Base-by-base conservation (phyloP, 1,140 invertebrate species). In the Yoshiicerus persimilis region DNA sequence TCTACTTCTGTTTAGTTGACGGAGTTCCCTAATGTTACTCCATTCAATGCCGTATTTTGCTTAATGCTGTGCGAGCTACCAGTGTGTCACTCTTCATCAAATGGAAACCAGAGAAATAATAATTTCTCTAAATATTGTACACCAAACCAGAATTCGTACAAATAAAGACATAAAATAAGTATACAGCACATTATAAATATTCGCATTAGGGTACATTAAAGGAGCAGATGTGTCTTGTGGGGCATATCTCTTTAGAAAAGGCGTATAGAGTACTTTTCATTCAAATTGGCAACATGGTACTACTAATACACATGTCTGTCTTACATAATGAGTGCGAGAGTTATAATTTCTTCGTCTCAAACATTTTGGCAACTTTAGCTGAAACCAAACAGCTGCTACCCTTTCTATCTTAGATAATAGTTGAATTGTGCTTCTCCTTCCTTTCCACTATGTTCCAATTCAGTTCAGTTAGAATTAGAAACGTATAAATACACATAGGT, bases 41-140 rank as follows among this genome's bases (percentile, higher is more conserved):
- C 23, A 38, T 80, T 34, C 16, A 23, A 80, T 36, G 75, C 16
- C 75, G 23, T 32, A 80, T 32, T 80, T 36, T 77, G 16, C 11
- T 8, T 66, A 66, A 80, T 36, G 75, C 38, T 38, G 34, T n/a
- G 20, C 16, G 5, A 80, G 9, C 32, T 34, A 80, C 11, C 2
- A 80, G 20, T 20, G 34, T 80, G 75, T 32, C 75, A 80, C 75
- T 80, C 75, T 80, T 80, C 75, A 80, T 80, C 32, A 80, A 77
- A 77, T 27, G 30, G 10, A 75, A 77, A 77, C 75, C 64, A 36
- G 75, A 80, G 75, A 80, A 80, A 34, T 38, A 80, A 80, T 80
- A 80, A 80, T 80, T 80, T 80, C 30, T 10, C 16, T 32, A 80
- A 34, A 34, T 20, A 34, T 20, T n/a, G 30, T 5, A 13, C 27